A percentile compares a stretch with the other conserved stretches of the same genome.
Conservation (phyloP, 2,113 vertebrate genomes). For the Phrynosoma blainvillii region DNA sequence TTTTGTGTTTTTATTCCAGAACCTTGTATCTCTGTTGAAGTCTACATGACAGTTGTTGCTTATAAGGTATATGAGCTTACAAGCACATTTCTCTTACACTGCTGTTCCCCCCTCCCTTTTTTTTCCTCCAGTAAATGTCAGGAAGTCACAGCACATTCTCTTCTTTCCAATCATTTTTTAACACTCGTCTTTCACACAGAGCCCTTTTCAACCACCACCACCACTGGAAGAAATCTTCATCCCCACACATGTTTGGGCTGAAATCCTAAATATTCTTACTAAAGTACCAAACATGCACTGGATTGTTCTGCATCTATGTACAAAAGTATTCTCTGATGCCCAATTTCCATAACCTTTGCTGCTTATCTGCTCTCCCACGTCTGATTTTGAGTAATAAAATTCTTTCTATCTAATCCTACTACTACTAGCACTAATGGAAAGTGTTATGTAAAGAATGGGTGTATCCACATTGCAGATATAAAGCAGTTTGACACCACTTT, state of each 20-base stretch:
- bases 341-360: background rate
- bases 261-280: background rate
- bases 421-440: background rate
- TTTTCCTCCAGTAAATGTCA: slow-evolving; percentile 61
- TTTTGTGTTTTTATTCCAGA: background rate
- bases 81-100: slow-evolving; percentile 30
- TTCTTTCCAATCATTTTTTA: background rate
- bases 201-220: background rate
- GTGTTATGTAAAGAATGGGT: background rate
- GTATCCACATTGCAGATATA: too few species aligned
- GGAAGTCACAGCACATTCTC: slow-evolving; percentile 43
- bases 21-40: background rate
- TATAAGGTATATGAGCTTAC: background rate
- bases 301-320: background rate
- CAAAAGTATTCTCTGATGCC: background rate
- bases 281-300: background rate
- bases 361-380: background rate
- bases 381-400: background rate
- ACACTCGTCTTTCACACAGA: background rate
- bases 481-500: too few species aligned
- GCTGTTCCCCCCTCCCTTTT: background rate
- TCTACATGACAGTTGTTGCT: background rate
- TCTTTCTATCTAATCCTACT: background rate
- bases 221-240: background rate
- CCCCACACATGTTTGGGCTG: background rate